These are phyloP conservation scores for Hippocampus guttulatus DNA, from an alignment of 2,113 vertebrate genomes.

Conservation along the genomic window DNA sequence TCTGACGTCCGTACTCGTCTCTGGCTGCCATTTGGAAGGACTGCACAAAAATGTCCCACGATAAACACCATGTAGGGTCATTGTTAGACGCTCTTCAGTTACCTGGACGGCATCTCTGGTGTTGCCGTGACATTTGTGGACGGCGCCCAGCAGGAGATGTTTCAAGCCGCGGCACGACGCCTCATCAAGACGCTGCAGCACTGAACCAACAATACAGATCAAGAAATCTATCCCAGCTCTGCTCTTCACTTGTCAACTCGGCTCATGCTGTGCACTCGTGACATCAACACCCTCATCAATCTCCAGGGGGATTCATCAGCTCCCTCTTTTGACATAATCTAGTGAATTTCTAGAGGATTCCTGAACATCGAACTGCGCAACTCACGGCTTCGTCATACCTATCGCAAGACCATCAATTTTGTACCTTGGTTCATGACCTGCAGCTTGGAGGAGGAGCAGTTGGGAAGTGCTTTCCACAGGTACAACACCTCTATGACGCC, in stretches of 20 bases:
- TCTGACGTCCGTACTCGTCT: conserved; percentile 89
- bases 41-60: conserved; percentile 54
- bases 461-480: conserved; percentile 95
- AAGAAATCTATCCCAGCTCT: not conserved
- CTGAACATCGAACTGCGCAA: not conserved
- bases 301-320: too few species aligned
- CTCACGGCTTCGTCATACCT: not conserved
- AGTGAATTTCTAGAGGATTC: not conserved
- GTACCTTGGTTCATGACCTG: conserved; percentile 97
- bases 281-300: too few species aligned
- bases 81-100: not conserved
- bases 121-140: conserved; percentile 96
- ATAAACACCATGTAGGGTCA: not conserved
- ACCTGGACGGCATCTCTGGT: conserved; percentile 77
- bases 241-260: too few species aligned
- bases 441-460: conserved; percentile 90
- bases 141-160: conserved; percentile 91
- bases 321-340: not conserved
- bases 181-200: conserved; percentile 89
- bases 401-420: not conserved
- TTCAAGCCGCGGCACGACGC: conserved; percentile 80
- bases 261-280: too few species aligned
- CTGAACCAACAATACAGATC: conserved; percentile 59
- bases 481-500: conserved; percentile 93
- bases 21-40: conserved; percentile 88